phyloP scores from a whole-genome alignment of 2,797 vertebrate species.

The Sorex maritimensis region DNA sequence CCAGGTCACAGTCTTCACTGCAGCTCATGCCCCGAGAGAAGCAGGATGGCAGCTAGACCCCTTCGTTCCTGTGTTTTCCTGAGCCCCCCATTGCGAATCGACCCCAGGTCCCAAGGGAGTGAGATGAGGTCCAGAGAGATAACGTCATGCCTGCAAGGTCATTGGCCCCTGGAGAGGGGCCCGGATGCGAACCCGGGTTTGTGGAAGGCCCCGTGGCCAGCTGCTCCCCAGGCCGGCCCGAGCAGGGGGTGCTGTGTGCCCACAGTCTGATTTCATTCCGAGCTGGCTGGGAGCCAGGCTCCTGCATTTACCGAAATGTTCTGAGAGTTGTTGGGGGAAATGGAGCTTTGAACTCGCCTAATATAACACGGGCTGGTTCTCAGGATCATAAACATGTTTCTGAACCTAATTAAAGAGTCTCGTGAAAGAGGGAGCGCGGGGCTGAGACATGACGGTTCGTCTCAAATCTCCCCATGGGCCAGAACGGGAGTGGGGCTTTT shows the following conservation, averaged over 20 bases:
- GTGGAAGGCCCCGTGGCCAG: not conserved
- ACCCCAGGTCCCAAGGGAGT: not conserved
- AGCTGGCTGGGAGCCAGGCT: conserved; percentile 75
- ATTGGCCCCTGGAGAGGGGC: not conserved
- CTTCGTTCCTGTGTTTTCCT: too few relatives aligned
- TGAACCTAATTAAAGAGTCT: conserved; percentile 86
- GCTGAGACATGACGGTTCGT: conserved; percentile 77
- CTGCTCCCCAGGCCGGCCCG: not conserved
- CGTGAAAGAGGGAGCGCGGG: conserved; percentile 72
- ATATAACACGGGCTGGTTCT: conserved; percentile 85
- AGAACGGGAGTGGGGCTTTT: conserved; percentile 79
- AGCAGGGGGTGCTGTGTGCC: conserved; percentile 54
- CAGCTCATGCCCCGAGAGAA: not conserved
- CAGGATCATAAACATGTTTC: conserved; percentile 85
- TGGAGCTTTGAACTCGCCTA: conserved; percentile 85
- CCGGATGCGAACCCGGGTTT: not conserved
- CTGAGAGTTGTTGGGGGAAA: conserved; percentile 78
- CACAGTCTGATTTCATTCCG: conserved; percentile 68
- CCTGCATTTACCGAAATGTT: conserved; percentile 77
- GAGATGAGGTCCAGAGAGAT: not conserved
- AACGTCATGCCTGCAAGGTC: too few relatives aligned
- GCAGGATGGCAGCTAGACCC: not conserved
- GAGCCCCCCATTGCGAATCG: not conserved
- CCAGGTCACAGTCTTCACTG: accelerated
- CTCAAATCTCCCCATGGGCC: conserved; percentile 79